Base-by-base conservation (phyloP, 2,113 vertebrate species). In the Picathartes gymnocephalus region DNA sequence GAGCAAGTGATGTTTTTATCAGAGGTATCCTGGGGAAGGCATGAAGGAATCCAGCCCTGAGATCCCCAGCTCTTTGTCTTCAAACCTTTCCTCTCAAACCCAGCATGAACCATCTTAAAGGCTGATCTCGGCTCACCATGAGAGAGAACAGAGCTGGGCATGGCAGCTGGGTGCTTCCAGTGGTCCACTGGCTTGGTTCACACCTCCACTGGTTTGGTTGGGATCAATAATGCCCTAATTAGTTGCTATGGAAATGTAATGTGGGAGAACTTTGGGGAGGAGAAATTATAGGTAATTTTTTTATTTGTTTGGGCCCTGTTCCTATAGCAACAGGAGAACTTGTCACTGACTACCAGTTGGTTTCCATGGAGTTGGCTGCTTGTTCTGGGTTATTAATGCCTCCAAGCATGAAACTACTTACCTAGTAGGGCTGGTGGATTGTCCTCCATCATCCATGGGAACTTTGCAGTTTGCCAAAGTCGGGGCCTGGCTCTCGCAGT, bases 351-450 rank as follows among this genome's bases (percentile, higher is more conserved):
- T 96, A 93, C 86, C 88, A 86, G 92, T 91, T 96, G 95, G 92
- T 95, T 97, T 96, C 96, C 95, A 96, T 96, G 96, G 96, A 94
- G 95, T 93, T 93, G 91, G 86, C 93, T 93, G 92, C 89, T 93
- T 90, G 95, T 97, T 97, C 94, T 96, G 91, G 94, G 88, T 97
- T 97, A 96, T 96, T 95, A 96, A 96, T 93, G 95, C 82, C 86
- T 96, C 68, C 47, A 51, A 88, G 73, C 89, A 48, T 25, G 3
- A 79, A 88, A 61, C 33, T 13, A 80, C 70, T 90, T 74, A 85
- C 79, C 92, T 89, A 48, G 88, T 9, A 81, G 88, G 81, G 42
- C 92, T 84, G 74, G 78, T 48, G 54, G 85, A 72, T 88, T 7
- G 2, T 48, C 77, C 80, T 90, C 77, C 37, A 22, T 20, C 88